These are phyloP conservation scores for Serrognathus titanus DNA, from an alignment of 2,888 invertebrate species.

Conservation along the genomic window DNA sequence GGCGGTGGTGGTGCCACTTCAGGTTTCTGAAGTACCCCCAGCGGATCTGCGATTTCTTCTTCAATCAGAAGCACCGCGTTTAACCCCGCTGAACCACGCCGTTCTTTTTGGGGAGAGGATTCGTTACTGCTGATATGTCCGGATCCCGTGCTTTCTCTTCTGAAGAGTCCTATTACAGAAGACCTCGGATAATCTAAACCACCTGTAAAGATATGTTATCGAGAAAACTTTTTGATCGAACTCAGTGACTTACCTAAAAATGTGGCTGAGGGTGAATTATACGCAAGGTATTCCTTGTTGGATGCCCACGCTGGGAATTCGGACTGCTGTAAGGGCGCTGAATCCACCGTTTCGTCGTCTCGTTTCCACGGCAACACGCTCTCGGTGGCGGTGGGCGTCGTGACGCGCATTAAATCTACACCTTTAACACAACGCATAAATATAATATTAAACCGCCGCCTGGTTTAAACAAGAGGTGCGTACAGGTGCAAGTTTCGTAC, in stretches of 20 bases:
- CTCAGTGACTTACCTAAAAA: constrained; percentile 68
- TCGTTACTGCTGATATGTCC: constrained; percentile 54
- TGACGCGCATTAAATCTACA: constrained; percentile 69
- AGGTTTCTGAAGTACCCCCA: constrained; percentile 40
- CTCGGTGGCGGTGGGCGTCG: constrained; percentile 85
- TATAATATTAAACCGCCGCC: not conserved
- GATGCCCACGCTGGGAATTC: constrained; percentile 96
- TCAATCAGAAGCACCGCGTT: constrained; percentile 59
- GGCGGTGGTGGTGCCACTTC: constrained; percentile 37
- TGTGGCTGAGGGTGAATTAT: constrained; percentile 87
- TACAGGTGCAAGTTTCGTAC: too few relatives aligned
- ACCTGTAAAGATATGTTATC: constrained; percentile 52
- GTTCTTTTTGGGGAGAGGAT: constrained; percentile 47
- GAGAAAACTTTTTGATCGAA: not conserved
- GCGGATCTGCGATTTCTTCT: constrained; percentile 50
- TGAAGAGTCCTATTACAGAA: constrained; percentile 86
- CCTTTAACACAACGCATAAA: constrained; percentile 41
- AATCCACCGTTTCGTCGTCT: constrained; percentile 68
- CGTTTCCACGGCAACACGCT: constrained; percentile 92
- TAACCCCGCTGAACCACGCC: constrained; percentile 39
- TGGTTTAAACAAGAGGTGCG: not conserved
- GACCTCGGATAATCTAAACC: constrained; percentile 85
- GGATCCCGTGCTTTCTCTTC: constrained; percentile 77
- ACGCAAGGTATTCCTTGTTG: constrained; percentile 89
- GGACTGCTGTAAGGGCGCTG: constrained; percentile 61